Evolutionary conservation across 2,888 invertebrate genomes (phyloP).

Genomic region (Ormyrus pomaceus): DNA sequence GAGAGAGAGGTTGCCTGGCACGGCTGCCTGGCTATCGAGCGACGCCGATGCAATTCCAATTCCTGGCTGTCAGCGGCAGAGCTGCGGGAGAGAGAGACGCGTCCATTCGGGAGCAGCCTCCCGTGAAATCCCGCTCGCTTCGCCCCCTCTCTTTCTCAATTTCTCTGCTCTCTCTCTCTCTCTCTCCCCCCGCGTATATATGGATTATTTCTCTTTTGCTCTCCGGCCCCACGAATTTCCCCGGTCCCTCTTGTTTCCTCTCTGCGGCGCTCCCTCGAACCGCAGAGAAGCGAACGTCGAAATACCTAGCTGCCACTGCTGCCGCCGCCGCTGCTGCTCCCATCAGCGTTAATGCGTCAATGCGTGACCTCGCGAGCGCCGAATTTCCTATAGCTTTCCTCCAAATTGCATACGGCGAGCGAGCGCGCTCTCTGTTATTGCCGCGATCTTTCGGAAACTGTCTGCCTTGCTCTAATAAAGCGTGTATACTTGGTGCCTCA

Average conservation of each 20-base stretch:
- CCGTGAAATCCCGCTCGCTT: conserved; percentile 72
- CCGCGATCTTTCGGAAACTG: not conserved
- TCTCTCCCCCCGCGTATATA: conserved; percentile 47
- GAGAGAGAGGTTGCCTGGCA: conserved; percentile 59
- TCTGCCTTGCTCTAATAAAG: not conserved
- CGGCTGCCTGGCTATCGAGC: conserved; percentile 74
- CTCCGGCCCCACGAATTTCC: conserved; percentile 40
- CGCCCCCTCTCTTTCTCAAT: conserved; percentile 33
- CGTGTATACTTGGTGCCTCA: too few relatives aligned
- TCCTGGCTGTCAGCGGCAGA: conserved; percentile 76
- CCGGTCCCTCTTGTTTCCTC: conserved; percentile 6
- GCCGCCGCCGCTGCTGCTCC: conserved; percentile 18
- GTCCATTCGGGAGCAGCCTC: conserved; percentile 75
- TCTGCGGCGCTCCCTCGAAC: conserved; percentile 11
- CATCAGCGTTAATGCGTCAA: conserved; percentile 61
- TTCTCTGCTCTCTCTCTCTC: conserved; percentile 20
- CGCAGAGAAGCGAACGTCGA: conserved; percentile 36
- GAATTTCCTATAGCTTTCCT: conserved; percentile 51
- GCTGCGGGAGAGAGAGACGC: conserved; percentile 70
- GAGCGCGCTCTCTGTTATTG: conserved; percentile 8
- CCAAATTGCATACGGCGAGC: conserved; percentile 29
- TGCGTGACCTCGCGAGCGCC: conserved; percentile 62
- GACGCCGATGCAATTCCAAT: conserved; percentile 76
- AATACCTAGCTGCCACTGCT: conserved; percentile 42
- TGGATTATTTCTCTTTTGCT: conserved; percentile 53